Evolutionary conservation across 2,797 vertebrate genomes (phyloP).

Genomic region (Babyrousa celebensis): DNA sequence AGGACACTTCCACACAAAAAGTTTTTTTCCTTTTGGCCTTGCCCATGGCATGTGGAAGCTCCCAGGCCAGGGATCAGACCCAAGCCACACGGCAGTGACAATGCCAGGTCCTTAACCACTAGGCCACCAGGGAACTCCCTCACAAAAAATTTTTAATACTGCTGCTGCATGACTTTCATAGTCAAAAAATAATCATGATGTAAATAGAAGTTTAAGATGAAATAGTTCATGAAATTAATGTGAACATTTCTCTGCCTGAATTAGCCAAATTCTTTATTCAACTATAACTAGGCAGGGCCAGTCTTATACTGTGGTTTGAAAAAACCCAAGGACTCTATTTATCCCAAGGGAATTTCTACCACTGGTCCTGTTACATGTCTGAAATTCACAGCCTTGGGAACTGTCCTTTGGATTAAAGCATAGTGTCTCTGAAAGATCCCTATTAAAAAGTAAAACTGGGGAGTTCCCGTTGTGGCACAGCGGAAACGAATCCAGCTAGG

Average conservation of each 20-base stretch:
- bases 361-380: background rate
- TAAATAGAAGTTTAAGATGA: background rate
- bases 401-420: background rate
- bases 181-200: background rate
- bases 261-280: background rate
- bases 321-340: background rate
- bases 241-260: background rate
- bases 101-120: too few species aligned
- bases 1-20: background rate
- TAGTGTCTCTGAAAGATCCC: background rate
- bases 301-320: background rate
- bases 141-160: background rate
- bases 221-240: background rate
- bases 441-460: background rate
- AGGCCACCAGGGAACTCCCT: too few species aligned
- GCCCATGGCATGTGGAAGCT: too few species aligned
- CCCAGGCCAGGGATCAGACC: too few species aligned
- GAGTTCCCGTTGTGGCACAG: too few species aligned
- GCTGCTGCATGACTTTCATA: background rate
- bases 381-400: rapidly evolving
- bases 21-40: too few species aligned
- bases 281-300: background rate
- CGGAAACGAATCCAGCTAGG: too few species aligned
- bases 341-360: background rate
- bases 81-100: too few species aligned